Conservation (phyloP, 2,113 vertebrate genomes). For the Regulus satrapa region DNA sequence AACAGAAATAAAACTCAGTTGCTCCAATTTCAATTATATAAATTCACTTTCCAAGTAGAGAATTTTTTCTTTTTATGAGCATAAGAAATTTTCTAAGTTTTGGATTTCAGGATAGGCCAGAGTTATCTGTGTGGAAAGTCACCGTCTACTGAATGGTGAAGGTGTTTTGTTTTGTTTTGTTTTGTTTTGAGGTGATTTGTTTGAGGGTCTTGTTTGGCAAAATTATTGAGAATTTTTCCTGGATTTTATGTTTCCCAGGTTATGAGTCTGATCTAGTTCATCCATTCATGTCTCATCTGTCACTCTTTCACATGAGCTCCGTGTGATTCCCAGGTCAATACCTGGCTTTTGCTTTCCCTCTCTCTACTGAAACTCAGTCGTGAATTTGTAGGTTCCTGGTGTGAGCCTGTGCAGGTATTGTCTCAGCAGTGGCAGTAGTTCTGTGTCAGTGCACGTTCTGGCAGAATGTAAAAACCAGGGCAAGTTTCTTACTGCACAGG, state of each 20-base stretch:
- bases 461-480: background rate
- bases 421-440: background rate
- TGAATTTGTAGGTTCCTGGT: rapidly evolving
- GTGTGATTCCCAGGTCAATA: background rate
- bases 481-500: background rate
- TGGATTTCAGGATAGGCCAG: background rate
- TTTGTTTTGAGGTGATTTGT: background rate
- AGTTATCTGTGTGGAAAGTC: background rate
- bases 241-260: background rate
- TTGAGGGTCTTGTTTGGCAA: background rate
- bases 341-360: background rate
- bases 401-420: background rate
- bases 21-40: background rate
- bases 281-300: background rate
- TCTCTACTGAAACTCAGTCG: background rate
- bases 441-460: background rate
- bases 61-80: background rate
- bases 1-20: background rate
- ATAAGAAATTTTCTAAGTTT: background rate
- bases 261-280: background rate
- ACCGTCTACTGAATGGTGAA: background rate
- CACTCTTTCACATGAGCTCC: background rate
- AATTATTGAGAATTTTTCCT: background rate
- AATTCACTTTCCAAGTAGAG: background rate
- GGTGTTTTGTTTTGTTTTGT: too few species aligned